Conservation (phyloP, 2,113 vertebrate genomes). For the Panurus biarmicus region DNA sequence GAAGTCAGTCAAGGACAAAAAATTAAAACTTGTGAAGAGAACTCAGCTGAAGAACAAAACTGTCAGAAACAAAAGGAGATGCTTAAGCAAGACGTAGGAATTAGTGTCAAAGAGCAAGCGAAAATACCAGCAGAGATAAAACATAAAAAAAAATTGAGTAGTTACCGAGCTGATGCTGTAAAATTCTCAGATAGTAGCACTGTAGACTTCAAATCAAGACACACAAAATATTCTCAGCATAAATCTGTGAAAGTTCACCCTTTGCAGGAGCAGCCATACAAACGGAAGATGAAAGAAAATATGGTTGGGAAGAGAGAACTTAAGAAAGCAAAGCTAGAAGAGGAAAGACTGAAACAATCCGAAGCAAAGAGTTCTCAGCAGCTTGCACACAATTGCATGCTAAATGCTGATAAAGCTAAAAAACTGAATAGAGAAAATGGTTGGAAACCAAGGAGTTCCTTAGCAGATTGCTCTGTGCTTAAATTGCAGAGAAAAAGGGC, state of each 20-base stretch:
- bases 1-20: conserved; percentile 9
- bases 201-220: not conserved
- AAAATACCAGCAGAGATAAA: not conserved
- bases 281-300: conserved; percentile 45
- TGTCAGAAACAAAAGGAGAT: not conserved
- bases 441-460: conserved; percentile 19
- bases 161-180: not conserved
- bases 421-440: not conserved
- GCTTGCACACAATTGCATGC: not conserved
- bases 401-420: conserved; percentile 15
- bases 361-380: not conserved
- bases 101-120: not conserved
- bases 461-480: not conserved
- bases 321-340: conserved; percentile 10
- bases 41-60: not conserved
- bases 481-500: conserved; percentile 17
- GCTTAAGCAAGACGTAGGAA: not conserved
- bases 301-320: not conserved
- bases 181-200: not conserved
- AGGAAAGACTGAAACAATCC: not conserved
- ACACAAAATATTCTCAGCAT: not conserved
- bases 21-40: not conserved
- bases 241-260: conserved; percentile 9
- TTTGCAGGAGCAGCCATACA: conserved; percentile 46
- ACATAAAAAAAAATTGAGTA: not conserved